A percentile compares a stretch with the other conserved stretches of the same genome.
Conservation (phyloP, 1,140 invertebrate species). For the Oryzaephilus surinamensis region DNA sequence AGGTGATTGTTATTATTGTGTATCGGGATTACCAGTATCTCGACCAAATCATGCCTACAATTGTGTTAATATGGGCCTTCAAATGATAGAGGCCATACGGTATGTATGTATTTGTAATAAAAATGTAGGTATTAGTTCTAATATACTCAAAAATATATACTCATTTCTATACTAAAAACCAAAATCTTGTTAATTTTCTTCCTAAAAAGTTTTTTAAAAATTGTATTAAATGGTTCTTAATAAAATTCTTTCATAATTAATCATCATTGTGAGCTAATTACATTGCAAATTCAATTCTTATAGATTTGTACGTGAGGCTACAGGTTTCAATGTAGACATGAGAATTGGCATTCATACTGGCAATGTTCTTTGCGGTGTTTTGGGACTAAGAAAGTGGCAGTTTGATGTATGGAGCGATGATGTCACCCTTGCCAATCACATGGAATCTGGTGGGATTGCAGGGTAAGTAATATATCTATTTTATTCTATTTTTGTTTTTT, state of each 20-base stretch:
- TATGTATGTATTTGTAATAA: too few species aligned
- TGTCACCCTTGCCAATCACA: slow-evolving; percentile 92
- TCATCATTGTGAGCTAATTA: too few species aligned
- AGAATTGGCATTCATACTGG: slow-evolving; percentile 90
- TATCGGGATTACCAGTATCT: slow-evolving; percentile 84
- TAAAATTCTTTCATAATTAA: too few species aligned
- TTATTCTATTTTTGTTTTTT: too few species aligned
- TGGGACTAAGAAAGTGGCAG: slow-evolving; percentile 94
- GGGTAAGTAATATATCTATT: slow-evolving; percentile 69
- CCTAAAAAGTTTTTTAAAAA: too few species aligned
- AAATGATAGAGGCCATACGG: slow-evolving; percentile 95
- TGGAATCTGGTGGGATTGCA: slow-evolving; percentile 91
- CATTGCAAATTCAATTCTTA: too few species aligned
- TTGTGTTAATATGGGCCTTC: slow-evolving; percentile 92
- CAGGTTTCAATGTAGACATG: slow-evolving; percentile 88
- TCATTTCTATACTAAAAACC: too few species aligned
- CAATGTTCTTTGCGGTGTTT: slow-evolving; percentile 89
- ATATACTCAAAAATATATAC: too few species aligned
- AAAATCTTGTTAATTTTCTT: too few species aligned
- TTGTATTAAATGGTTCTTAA: too few species aligned
- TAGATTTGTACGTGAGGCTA: slow-evolving; percentile 78
- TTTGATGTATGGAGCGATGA: slow-evolving; percentile 98
- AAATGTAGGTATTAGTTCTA: too few species aligned
- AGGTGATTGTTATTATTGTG: slow-evolving; percentile 95
- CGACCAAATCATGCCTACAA: slow-evolving; percentile 89